phyloP scores from a whole-genome alignment of 2,797 vertebrate species.

The Myoxocephalus aenaeus region DNA sequence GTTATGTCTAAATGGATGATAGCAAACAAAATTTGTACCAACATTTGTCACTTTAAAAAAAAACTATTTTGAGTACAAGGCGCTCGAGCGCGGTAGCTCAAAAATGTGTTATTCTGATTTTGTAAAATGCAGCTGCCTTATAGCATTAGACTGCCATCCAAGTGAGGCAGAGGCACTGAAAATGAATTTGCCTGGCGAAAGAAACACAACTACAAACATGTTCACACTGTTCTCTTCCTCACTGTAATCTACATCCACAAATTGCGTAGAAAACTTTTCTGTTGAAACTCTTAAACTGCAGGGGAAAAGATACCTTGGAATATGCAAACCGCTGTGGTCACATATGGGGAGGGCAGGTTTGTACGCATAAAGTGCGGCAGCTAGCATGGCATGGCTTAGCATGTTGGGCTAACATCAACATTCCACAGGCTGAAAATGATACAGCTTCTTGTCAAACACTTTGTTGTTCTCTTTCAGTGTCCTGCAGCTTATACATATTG shows the following conservation, averaged over 20 bases:
- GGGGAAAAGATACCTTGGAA: background rate
- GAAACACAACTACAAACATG: background rate
- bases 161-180: background rate
- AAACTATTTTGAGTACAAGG: background rate
- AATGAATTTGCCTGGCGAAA: background rate
- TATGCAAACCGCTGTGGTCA: background rate
- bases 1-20: background rate
- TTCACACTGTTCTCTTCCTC: background rate
- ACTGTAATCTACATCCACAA: background rate
- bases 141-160: background rate
- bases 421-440: background rate
- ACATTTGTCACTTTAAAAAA: background rate
- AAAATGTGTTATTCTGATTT: background rate
- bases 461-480: background rate
- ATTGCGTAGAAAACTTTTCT: background rate
- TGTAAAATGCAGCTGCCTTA: background rate
- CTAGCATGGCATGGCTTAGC: background rate
- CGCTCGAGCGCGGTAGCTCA: background rate
- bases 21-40: background rate
- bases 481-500: background rate
- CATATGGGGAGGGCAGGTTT: background rate
- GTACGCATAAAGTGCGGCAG: background rate
- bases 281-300: background rate
- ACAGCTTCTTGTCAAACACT: background rate
- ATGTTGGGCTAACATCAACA: background rate